phyloP scores from a whole-genome alignment of 2,888 invertebrate species.

The Neuroscelio doddi region DNA sequence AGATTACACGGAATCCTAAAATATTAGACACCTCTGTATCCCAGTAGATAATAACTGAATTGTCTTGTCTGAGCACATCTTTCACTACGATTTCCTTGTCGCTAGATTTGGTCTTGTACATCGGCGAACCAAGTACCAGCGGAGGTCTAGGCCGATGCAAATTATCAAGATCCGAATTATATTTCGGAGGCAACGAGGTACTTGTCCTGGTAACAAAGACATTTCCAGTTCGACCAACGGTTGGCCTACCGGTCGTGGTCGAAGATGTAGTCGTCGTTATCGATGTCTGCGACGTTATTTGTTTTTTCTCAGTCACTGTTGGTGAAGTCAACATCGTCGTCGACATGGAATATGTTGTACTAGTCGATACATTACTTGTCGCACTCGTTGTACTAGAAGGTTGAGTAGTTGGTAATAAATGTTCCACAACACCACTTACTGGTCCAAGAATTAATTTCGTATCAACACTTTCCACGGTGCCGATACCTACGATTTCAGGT shows the following conservation, averaged over 20 bases:
- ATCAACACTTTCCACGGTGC: constrained; percentile 75
- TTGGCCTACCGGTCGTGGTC: constrained; percentile 55
- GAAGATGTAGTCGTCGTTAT: constrained; percentile 49
- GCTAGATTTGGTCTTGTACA: constrained; percentile 76
- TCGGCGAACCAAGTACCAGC: constrained; percentile 81
- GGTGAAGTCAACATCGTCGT: constrained; percentile 42
- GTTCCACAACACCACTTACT: constrained; percentile 68
- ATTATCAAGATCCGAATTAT: constrained; percentile 50
- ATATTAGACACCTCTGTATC: constrained; percentile 90
- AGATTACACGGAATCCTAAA: constrained; percentile 68
- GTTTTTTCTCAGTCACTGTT: constrained; percentile 73
- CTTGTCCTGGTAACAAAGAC: constrained; percentile 67
- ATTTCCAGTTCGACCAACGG: constrained; percentile 62
- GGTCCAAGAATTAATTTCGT: constrained; percentile 64
- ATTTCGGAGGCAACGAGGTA: constrained; percentile 50
- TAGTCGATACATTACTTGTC: constrained; percentile 55
- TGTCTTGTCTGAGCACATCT: constrained; percentile 88
- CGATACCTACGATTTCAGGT: constrained; percentile 74
- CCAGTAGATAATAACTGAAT: constrained; percentile 92
- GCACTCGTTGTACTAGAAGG: constrained; percentile 59
- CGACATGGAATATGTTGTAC: constrained; percentile 27
- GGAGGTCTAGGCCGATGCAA: constrained; percentile 77
- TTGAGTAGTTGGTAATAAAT: constrained; percentile 65
- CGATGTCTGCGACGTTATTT: constrained; percentile 64
- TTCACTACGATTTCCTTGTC: constrained; percentile 89